Base-by-base conservation (phyloP, 2,888 invertebrate species). In the Pollenia griseotomentosa region DNA sequence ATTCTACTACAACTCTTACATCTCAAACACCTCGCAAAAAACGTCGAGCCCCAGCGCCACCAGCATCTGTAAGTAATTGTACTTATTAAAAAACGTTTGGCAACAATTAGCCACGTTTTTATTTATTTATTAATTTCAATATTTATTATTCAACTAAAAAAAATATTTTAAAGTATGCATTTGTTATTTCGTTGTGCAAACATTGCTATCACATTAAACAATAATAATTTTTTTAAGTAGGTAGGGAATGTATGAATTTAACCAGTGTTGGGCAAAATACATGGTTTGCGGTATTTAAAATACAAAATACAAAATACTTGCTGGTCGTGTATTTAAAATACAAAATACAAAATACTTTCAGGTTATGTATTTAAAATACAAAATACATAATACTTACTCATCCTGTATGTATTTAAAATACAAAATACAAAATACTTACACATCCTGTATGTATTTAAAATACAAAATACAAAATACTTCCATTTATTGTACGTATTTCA, bases 21-120 rank as follows among this genome's bases (percentile, higher is more conserved):
- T 94, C 95, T 70, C 94, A 94, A 51, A 94, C 94, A 51, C 93
- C 94, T 14, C 94, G 95, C 46, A 96, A 96, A 93, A 96, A 96
- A 92, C 94, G 95, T 88, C 94, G 94, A 86, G 96, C 96, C 0
- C 95, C 96, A 0, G 94, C 94, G 71, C 95, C 95, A 7, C 96
- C 94, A 40, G 81, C 61, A n/a, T 77, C 73, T 71, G 87, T 89
- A 74, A 79, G 85, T 88, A 80, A 14, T 44, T n/a, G 16, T 14
- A 33, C 7, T 59, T 59, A 33, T 59, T 59, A 33, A 33, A 6
- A 33, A 33, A 33, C 33, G 33, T 59, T 59, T 59, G 23, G 14
- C 11, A 59, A 14, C 8, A 33, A 51, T 33, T 9, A n/a, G 33
- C 14, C n/a, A 68, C 7, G 14, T 46, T 66, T 19, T 12, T 19